Evolutionary conservation across 2,888 invertebrate species (phyloP), one percentile per base, ranked within the genome.

Genomic region (Patella pellucida): DNA sequence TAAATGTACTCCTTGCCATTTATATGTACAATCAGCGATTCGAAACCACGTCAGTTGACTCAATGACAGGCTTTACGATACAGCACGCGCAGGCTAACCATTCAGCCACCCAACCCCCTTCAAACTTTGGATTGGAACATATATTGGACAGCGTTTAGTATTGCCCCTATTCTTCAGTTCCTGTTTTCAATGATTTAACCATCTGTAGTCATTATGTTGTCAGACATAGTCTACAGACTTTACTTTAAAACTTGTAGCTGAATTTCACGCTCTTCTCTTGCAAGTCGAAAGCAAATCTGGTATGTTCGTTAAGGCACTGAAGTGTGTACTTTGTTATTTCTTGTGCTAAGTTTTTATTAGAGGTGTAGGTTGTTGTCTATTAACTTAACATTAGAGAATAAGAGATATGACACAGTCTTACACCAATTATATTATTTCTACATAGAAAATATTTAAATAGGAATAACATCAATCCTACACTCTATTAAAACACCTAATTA

Each of bases 281-380:
- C 41, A 19, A 12, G 23, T 62, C 11, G 62, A 62, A 62, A 62
- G 41, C 62, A 62, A 23, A 23, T 62, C 62, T 62, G 62, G 19
- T 62, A 23, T 23, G 23, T 62, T 62, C 62, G 23, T 62, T 62
- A 62, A 62, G 62, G 62, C 62, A 62, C 23, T 62, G 62, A 62
- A 62, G 62, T 62, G 62, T 62, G 62, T 62, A 62, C 62, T 62
- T 62, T 62, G 62, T 62, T 62, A 23, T 62, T 62, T 62, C 62
- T 62, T 23, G 62, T 23, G 23, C 62, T 19, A 16, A 23, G 62
- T 62, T 62, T 62, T 62, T 62, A 23, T 19, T 62, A 62, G 62
- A 62, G 12, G 12, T 23, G 23, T 62, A 62, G 62, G 23, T 19
- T 62, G 62, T 62, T 62, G 23, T 62, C 62, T 62, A 62, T 62